Percentiles rank a stretch among this genome's conserved stretches.
Conservation (phyloP, 2,888 invertebrate genomes). For the Troilus luridus region DNA sequence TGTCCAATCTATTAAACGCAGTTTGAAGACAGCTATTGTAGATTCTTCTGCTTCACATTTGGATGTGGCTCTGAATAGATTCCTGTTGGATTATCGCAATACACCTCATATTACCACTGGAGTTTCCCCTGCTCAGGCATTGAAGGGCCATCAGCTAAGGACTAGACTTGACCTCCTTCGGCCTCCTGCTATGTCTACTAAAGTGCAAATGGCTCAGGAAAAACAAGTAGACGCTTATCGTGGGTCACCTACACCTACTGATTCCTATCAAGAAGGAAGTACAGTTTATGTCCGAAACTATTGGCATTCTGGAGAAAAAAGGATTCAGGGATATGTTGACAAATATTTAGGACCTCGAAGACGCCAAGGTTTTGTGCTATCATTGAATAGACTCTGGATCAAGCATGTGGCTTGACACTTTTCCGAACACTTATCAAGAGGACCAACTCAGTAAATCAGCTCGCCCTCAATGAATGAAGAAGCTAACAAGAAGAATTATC, state of each 20-base stretch:
- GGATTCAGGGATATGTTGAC: neutral
- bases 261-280: neutral
- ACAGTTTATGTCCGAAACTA: neutral
- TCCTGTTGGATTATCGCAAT: no score
- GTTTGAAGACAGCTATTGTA: no score
- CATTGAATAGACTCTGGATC: neutral
- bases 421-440: neutral
- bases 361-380: neutral
- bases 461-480: neutral
- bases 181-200: no score
- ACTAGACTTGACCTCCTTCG: no score
- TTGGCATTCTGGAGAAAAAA: neutral
- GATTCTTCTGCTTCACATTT: no score
- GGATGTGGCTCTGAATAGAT: no score
- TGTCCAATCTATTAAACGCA: no score
- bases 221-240: neutral
- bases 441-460: neutral
- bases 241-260: constrained; percentile 1
- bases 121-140: no score
- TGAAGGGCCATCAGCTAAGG: no score
- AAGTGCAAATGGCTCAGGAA: neutral
- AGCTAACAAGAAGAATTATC: neutral
- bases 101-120: no score
- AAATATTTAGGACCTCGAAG: neutral
- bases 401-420: neutral